Percentiles rank a stretch among this genome's conserved stretches.
phyloP scores from a whole-genome alignment of 2,113 vertebrate species.

The Lasiurus cinereus region DNA sequence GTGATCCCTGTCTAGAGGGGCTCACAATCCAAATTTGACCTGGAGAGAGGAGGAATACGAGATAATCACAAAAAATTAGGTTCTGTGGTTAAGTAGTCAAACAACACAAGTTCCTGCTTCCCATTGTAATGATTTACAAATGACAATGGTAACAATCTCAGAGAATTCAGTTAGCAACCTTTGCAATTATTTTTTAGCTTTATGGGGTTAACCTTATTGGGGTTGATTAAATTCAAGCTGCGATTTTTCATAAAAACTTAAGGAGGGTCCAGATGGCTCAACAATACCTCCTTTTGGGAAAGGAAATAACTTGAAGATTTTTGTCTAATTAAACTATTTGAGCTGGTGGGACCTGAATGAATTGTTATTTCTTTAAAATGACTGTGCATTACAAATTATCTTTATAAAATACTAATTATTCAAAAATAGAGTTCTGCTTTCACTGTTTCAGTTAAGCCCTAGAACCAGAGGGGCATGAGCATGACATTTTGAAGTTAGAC shows the following conservation, averaged over 20 bases:
- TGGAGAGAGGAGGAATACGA: conserved; percentile 23
- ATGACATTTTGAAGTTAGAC: conserved; percentile 70
- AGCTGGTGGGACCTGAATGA: conserved; percentile 71
- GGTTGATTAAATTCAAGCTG: conserved; percentile 82
- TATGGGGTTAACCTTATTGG: conserved; percentile 76
- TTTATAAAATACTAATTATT: conserved; percentile 67
- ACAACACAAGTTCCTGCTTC: conserved; percentile 54
- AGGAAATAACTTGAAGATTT: conserved; percentile 81
- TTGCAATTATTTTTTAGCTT: conserved; percentile 76
- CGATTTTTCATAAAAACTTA: conserved; percentile 76
- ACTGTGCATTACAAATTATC: conserved; percentile 64
- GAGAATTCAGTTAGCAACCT: conserved; percentile 54
- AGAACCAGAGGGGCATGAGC: not conserved
- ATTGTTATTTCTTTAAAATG: conserved; percentile 72
- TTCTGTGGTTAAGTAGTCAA: conserved; percentile 3
- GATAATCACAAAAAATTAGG: conserved; percentile 57
- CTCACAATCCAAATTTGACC: conserved; percentile 47
- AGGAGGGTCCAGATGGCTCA: conserved; percentile 81
- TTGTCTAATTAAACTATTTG: conserved; percentile 82
- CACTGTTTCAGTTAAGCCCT: conserved; percentile 48
- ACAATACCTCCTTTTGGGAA: conserved; percentile 81
- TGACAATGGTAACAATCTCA: conserved; percentile 46
- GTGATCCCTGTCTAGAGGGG: conserved; percentile 8
- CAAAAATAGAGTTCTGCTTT: conserved; percentile 60
- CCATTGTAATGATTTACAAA: conserved; percentile 56